Percentiles rank a stretch among this genome's conserved stretches.
phyloP scores from a whole-genome alignment of 2,888 invertebrate genomes.

The Pteria penguin region DNA sequence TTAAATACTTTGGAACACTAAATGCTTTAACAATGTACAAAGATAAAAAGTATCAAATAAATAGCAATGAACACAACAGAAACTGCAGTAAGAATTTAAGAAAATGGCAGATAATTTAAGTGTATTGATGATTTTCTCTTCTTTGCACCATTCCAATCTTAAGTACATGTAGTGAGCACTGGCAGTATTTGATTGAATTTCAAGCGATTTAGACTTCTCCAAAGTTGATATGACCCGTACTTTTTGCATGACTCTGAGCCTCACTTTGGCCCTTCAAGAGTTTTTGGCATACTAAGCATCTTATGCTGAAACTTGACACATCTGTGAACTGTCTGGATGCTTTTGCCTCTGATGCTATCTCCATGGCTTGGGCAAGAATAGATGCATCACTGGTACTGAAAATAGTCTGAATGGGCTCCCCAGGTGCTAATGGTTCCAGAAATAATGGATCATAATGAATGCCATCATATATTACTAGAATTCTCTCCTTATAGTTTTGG shows the following conservation, averaged over 20 bases:
- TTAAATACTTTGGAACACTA: no score
- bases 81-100: no score
- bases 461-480: conserved; percentile 95
- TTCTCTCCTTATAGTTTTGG: conserved; percentile 89
- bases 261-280: conserved; percentile 89
- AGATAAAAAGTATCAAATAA: no score
- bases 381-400: conserved; percentile 88
- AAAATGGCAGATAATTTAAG: no score
- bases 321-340: conserved; percentile 94
- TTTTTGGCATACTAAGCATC: conserved; percentile 90
- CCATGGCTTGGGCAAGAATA: conserved; percentile 89
- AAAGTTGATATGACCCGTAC: conserved; percentile 87
- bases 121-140: no score
- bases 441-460: conserved; percentile 97
- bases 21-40: no score
- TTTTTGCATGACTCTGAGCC: conserved; percentile 91
- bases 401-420: conserved; percentile 85
- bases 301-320: conserved; percentile 90
- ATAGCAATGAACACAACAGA: no score
- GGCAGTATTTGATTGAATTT: no score
- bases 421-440: conserved; percentile 85
- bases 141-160: no score
- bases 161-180: no score
- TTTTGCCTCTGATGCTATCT: conserved; percentile 92
- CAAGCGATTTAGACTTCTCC: conserved; percentile 80